These are phyloP conservation scores for Halesus radiatus DNA, from an alignment of 1,140 invertebrate species.

Conservation along the genomic window DNA sequence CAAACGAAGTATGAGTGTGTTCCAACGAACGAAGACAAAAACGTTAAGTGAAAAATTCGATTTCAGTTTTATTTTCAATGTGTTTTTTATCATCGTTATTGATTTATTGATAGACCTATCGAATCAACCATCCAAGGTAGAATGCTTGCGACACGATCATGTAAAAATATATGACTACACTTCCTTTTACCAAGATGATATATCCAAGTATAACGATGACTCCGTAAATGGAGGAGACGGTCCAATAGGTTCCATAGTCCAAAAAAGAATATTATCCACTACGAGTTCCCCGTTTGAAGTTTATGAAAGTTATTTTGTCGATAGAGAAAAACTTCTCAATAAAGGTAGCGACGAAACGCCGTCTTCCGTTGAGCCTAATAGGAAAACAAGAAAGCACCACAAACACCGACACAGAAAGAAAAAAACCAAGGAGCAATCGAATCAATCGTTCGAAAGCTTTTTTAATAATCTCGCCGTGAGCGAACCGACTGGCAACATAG, in stretches of 20 bases:
- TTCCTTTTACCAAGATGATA: slow-evolving; percentile 49
- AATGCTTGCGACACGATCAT: slow-evolving; percentile 37
- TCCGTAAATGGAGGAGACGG: slow-evolving; percentile 34
- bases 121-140: slow-evolving; percentile 34
- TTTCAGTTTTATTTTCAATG: slow-evolving; percentile 12
- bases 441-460: slow-evolving; percentile 49
- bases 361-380: slow-evolving; percentile 27
- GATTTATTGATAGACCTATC: slow-evolving; percentile 22
- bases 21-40: slow-evolving; percentile 30
- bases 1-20: slow-evolving; percentile 29
- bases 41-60: slow-evolving; percentile 28
- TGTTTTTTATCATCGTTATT: slow-evolving; percentile 11
- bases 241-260: background rate
- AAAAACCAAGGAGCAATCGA: slow-evolving; percentile 42
- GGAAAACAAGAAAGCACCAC: slow-evolving; percentile 52
- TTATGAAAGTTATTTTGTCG: slow-evolving; percentile 49
- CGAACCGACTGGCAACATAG: background rate
- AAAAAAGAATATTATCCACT: slow-evolving; percentile 19
- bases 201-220: slow-evolving; percentile 31
- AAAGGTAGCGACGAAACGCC: slow-evolving; percentile 36
- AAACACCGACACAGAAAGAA: slow-evolving; percentile 53
- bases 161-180: slow-evolving; percentile 39
- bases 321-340: slow-evolving; percentile 32
- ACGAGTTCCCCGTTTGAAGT: slow-evolving; percentile 39
- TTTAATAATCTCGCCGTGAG: slow-evolving; percentile 43